These are phyloP conservation scores for Carassius gibelio DNA, from an alignment of 2,113 vertebrate genomes.

Conservation along the genomic window DNA sequence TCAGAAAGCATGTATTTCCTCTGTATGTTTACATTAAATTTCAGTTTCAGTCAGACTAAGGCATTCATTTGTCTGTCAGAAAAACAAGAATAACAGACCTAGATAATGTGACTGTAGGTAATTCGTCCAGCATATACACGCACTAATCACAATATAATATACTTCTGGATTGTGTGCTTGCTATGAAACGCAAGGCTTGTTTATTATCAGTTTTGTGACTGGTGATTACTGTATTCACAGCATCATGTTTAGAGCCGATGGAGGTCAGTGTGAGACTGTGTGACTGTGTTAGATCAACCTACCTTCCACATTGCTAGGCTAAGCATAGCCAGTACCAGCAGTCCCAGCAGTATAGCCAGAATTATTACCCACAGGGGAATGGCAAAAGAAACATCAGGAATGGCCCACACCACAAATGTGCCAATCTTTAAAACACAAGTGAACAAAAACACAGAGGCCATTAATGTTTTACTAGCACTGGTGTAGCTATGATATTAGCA, in stretches of 20 bases:
- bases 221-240: neutral
- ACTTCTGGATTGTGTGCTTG: too few relatives aligned
- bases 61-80: too few relatives aligned
- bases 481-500: slow-evolving; percentile 9
- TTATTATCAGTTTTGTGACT: neutral
- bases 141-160: too few relatives aligned
- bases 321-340: slow-evolving; percentile 91
- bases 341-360: slow-evolving; percentile 91
- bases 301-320: slow-evolving; percentile 98
- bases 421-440: slow-evolving; percentile 80
- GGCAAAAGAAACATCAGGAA: slow-evolving; percentile 93
- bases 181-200: too few relatives aligned
- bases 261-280: slow-evolving; percentile 5
- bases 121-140: too few relatives aligned
- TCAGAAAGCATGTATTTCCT: neutral
- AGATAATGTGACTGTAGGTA: too few relatives aligned
- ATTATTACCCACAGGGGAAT: slow-evolving; percentile 97
- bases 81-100: too few relatives aligned
- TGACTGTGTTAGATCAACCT: slow-evolving; percentile 52
- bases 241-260: neutral
- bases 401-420: slow-evolving; percentile 93
- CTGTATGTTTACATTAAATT: too few relatives aligned
- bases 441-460: slow-evolving; percentile 20
- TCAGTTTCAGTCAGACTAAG: too few relatives aligned
- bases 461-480: slow-evolving; percentile 14